Percentiles rank a stretch among this genome's conserved stretches.
Conservation (phyloP, 2,113 vertebrate species). For the Motacilla tschutschensis region DNA sequence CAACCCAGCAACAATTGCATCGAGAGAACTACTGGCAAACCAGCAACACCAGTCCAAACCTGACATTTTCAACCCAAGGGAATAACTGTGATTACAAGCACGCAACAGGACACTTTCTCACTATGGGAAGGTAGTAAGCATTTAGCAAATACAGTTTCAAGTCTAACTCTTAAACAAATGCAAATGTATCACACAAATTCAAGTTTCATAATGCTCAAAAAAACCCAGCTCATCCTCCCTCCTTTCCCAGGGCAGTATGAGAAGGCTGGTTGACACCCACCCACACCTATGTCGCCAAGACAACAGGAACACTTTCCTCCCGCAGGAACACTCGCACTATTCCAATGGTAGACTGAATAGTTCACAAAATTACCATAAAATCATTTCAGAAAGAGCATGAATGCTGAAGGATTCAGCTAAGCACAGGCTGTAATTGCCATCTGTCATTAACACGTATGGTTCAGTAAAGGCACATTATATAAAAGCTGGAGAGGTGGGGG, state of each 20-base stretch:
- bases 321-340: not conserved
- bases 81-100: not conserved
- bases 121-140: not conserved
- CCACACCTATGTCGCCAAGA: constrained; percentile 46
- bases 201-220: constrained; percentile 37
- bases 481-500: constrained; percentile 37
- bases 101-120: not conserved
- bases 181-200: not conserved
- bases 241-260: constrained; percentile 5
- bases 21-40: not conserved
- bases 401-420: constrained; percentile 18
- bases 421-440: constrained; percentile 57
- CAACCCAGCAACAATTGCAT: not conserved
- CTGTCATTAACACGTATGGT: constrained; percentile 40
- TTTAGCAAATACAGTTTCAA: not conserved
- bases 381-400: constrained; percentile 21
- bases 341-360: constrained; percentile 22
- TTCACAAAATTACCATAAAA: constrained; percentile 30
- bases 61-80: not conserved
- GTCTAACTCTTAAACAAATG: not conserved
- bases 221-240: not conserved
- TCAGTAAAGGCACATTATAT: constrained; percentile 12
- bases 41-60: not conserved
- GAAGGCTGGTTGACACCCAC: constrained; percentile 38
- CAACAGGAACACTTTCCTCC: constrained; percentile 55